Conservation (phyloP, 1,140 invertebrate genomes). For the Pachypsylla venusta region DNA sequence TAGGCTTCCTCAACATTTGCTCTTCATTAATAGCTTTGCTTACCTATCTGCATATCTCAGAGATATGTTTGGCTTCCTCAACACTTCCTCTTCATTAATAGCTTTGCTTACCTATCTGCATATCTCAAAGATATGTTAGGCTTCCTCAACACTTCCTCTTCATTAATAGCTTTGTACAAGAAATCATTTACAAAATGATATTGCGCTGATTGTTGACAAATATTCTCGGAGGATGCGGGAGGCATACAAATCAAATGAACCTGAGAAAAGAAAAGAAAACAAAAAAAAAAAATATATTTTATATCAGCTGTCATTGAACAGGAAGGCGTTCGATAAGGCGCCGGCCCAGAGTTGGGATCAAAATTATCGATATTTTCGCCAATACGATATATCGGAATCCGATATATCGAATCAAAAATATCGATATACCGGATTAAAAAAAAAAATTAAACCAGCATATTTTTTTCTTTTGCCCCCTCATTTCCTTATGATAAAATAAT, state of each 20-base stretch:
- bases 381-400: too few species aligned
- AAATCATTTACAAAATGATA: slow-evolving; percentile 89
- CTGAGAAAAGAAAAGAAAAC: slow-evolving; percentile 38
- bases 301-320: too few species aligned
- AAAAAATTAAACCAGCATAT: too few species aligned
- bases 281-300: slow-evolving; percentile 3
- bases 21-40: too few species aligned
- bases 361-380: too few species aligned
- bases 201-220: slow-evolving; percentile 72
- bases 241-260: slow-evolving; percentile 88
- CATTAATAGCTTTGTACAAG: slow-evolving; percentile 72
- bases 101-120: slow-evolving; percentile 58
- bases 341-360: too few species aligned
- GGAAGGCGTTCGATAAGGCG: too few species aligned
- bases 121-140: slow-evolving; percentile 70
- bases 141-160: slow-evolving; percentile 58
- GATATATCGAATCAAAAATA: too few species aligned
- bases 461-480: too few species aligned
- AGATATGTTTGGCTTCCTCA: slow-evolving; percentile 62
- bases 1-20: too few species aligned
- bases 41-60: slow-evolving; percentile 65
- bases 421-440: too few species aligned
- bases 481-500: too few species aligned
- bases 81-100: slow-evolving; percentile 62
- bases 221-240: slow-evolving; percentile 71